Percentiles rank a stretch among this genome's conserved stretches.
Conservation (phyloP, 2,888 invertebrate genomes). For the Desoria tigrina region DNA sequence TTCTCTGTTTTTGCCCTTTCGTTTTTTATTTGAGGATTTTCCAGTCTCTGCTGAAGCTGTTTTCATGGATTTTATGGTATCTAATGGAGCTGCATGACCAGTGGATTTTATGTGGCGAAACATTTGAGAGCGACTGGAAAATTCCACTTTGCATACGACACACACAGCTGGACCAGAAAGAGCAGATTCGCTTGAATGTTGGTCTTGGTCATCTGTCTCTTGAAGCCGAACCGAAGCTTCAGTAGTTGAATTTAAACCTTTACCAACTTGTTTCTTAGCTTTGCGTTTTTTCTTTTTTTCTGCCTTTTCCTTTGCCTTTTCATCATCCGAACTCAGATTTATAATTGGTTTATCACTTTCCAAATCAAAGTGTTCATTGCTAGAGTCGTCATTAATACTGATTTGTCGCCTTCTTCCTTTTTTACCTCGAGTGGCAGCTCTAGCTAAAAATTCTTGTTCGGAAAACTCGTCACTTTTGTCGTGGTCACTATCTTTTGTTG, state of each 20-base stretch:
- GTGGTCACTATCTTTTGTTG: neutral
- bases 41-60: neutral
- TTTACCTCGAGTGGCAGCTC: neutral
- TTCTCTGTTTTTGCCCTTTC: neutral
- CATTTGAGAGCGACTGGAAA: constrained; percentile 41
- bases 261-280: constrained; percentile 31
- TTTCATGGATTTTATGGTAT: constrained; percentile 1
- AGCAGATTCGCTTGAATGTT: no score
- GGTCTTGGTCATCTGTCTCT: no score
- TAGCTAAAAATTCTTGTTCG: constrained; percentile 13
- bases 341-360: constrained; percentile 16
- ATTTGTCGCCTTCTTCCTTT: neutral
- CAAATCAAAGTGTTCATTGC: constrained; percentile 10
- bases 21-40: constrained; percentile 1
- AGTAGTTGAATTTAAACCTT: no score
- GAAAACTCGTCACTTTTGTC: constrained; percentile 16
- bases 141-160: constrained; percentile 39
- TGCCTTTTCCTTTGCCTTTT: constrained; percentile 17
- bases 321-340: neutral
- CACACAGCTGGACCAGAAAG: constrained; percentile 22
- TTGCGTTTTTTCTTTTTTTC: constrained; percentile 39
- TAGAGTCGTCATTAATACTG: neutral
- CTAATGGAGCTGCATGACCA: constrained; percentile 44
- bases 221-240: no score
- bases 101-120: constrained; percentile 47